Evolutionary conservation across 2,113 vertebrate genomes (phyloP).

Genomic region (Paratilapia polleni): DNA sequence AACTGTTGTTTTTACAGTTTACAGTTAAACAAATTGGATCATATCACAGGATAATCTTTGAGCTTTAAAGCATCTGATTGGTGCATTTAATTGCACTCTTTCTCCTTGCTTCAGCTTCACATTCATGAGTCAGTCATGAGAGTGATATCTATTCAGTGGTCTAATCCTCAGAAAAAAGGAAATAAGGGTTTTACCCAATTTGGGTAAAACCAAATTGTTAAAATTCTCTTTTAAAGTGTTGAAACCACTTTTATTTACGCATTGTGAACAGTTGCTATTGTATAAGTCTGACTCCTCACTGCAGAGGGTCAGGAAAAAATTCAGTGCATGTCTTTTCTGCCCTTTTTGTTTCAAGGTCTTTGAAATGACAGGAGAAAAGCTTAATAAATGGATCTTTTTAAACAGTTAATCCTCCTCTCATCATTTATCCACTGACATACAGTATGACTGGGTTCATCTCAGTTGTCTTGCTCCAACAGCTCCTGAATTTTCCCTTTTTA

Average conservation of each 20-base stretch:
- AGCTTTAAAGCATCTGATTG: background rate
- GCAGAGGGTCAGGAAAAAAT: background rate
- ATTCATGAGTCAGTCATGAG: background rate
- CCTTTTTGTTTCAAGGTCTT: background rate
- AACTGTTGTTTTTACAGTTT: background rate
- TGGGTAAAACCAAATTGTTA: background rate
- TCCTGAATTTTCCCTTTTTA: background rate
- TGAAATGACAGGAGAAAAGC: background rate
- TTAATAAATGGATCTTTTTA: background rate
- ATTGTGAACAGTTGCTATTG: background rate
- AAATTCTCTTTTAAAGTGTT: background rate
- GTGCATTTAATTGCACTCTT: background rate
- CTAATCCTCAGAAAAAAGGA: background rate
- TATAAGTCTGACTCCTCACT: background rate
- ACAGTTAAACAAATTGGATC: background rate
- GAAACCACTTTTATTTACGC: background rate
- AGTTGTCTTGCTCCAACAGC: constrained; percentile 15
- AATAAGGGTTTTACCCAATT: background rate
- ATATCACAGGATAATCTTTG: background rate
- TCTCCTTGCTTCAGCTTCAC: background rate
- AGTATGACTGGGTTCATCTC: background rate
- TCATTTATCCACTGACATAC: background rate
- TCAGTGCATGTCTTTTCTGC: background rate
- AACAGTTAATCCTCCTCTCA: constrained; percentile 6
- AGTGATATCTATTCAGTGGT: background rate